Conservation (phyloP, 2,113 vertebrate species). For the Mustelus asterias region DNA sequence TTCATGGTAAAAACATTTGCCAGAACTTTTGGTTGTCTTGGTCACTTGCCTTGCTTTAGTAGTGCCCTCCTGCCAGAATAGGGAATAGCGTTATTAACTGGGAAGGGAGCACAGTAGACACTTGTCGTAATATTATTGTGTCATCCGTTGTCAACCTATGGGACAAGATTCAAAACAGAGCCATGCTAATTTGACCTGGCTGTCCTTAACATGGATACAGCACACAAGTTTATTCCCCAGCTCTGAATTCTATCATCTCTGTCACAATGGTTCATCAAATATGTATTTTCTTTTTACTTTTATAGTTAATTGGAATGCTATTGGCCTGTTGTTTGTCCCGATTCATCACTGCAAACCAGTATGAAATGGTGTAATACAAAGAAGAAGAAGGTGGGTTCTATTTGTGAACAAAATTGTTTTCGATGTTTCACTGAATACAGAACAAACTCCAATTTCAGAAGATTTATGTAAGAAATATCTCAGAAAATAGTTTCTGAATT, state of each 20-base stretch:
- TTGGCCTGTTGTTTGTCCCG: conserved; percentile 96
- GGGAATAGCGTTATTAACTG: neutral
- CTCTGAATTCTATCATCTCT: neutral
- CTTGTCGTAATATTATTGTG: neutral
- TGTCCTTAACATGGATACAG: neutral
- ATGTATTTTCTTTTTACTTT: neutral
- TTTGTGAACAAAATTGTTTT: neutral
- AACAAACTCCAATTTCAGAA: neutral
- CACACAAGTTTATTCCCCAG: neutral
- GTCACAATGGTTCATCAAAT: too few relatives aligned
- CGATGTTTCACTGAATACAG: neutral
- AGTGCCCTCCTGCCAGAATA: too few relatives aligned
- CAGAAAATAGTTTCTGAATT: neutral
- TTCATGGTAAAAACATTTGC: neutral
- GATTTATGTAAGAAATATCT: neutral
- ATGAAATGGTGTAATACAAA: conserved; percentile 92
- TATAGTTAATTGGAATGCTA: conserved; percentile 94
- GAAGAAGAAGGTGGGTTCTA: conserved; percentile 61
- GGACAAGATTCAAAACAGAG: neutral
- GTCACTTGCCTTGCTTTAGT: neutral
- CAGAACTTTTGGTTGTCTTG: neutral
- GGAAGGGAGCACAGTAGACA: neutral
- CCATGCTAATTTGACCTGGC: neutral
- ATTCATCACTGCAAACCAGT: conserved; percentile 99
- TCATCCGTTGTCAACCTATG: neutral